phyloP scores from a whole-genome alignment of 64 coral and sea anemone species.

The Stichodactyla helianthus region DNA sequence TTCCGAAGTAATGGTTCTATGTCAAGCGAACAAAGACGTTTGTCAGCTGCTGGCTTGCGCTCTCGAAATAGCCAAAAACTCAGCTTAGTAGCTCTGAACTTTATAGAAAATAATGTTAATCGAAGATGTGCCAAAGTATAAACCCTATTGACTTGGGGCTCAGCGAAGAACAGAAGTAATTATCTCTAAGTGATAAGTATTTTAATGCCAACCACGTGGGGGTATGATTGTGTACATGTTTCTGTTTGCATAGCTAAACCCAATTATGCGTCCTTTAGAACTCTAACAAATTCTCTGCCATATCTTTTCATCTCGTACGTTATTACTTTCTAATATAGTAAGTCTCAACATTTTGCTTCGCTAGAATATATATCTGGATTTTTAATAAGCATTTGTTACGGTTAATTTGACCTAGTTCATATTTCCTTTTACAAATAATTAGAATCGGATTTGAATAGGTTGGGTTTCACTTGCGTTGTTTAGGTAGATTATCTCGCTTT shows the following conservation, averaged over 20 bases:
- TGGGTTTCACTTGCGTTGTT: neutral
- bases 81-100: neutral
- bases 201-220: slow-evolving; percentile 21
- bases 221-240: slow-evolving; percentile 10
- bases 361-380: neutral
- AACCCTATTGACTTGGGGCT: slow-evolving; percentile 1
- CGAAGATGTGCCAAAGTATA: neutral
- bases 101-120: neutral
- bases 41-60: neutral
- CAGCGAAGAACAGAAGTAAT: slow-evolving; percentile 6
- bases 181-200: slow-evolving; percentile 28
- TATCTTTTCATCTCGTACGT: neutral
- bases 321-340: neutral
- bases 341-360: neutral
- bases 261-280: neutral
- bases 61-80: neutral
- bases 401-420: neutral
- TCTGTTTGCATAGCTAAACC: slow-evolving; percentile 12
- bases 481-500: neutral
- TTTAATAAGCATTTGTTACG: neutral
- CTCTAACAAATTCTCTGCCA: neutral
- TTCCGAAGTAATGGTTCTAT: slow-evolving; percentile 9
- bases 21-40: neutral
- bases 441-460: slow-evolving; percentile 1
- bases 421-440: slow-evolving; percentile 9